These are phyloP conservation scores for Drosophila peninsularis DNA, from an alignment of 2,888 invertebrate species.

Conservation along the genomic window DNA sequence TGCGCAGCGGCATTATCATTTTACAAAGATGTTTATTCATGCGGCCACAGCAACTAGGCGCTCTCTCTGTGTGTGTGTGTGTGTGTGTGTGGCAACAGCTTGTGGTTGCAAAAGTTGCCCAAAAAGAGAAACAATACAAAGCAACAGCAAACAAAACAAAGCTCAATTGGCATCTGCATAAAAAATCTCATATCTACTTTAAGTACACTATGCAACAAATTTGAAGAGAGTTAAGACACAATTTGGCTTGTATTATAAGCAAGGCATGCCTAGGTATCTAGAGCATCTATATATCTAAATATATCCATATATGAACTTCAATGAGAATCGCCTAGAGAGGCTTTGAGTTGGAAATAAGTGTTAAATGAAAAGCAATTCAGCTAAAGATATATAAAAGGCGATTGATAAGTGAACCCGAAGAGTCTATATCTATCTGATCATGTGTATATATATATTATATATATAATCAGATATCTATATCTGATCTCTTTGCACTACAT, in stretches of 20 bases:
- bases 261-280: not conserved
- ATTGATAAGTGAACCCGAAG: no score
- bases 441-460: no score
- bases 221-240: not conserved
- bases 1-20: conserved; percentile 71
- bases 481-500: no score
- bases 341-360: not conserved
- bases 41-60: conserved; percentile 1
- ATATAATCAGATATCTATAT: no score
- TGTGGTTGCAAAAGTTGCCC: conserved; percentile 56
- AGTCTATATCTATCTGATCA: no score
- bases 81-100: conserved; percentile 33
- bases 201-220: conserved; percentile 28
- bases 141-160: conserved; percentile 5
- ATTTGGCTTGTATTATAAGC: not conserved
- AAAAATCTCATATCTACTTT: conserved; percentile 10
- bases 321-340: not conserved
- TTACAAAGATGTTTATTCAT: conserved; percentile 81
- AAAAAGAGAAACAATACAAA: conserved; percentile 7
- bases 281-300: no score
- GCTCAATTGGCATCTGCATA: conserved; percentile 50
- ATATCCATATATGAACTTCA: no score
- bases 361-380: not conserved
- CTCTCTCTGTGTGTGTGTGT: not conserved
- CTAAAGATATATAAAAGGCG: no score